These are phyloP conservation scores for Pseudoips prasinana DNA, from an alignment of 2,888 invertebrate species.

Conservation along the genomic window DNA sequence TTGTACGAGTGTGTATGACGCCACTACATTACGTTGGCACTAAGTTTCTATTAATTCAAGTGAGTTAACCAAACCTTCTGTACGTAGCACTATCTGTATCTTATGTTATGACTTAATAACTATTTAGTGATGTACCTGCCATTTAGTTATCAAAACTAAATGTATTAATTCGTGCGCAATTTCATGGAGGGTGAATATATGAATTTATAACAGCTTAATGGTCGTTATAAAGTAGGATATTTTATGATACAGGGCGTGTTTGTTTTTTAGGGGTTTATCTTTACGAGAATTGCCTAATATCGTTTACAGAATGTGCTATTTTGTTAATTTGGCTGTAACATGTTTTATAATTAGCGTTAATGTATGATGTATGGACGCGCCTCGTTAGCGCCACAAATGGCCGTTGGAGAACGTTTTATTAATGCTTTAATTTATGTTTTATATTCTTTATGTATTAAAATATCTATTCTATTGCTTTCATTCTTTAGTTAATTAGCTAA, in stretches of 20 bases:
- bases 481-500: too few species aligned
- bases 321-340: constrained; percentile 25
- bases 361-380: constrained; percentile 23
- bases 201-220: constrained; percentile 42
- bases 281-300: constrained; percentile 40
- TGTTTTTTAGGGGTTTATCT: constrained; percentile 34
- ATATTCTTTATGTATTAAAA: too few species aligned
- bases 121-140: constrained; percentile 22
- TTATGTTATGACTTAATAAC: too few species aligned
- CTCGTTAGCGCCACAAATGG: constrained; percentile 9
- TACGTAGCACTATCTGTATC: too few species aligned
- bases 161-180: constrained; percentile 23
- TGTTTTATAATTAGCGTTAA: constrained; percentile 30
- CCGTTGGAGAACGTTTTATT: constrained; percentile 13
- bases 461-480: too few species aligned
- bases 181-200: constrained; percentile 50
- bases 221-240: constrained; percentile 44
- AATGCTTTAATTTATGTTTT: constrained; percentile 8
- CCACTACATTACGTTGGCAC: too few species aligned
- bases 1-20: too few species aligned
- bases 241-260: constrained; percentile 46
- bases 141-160: constrained; percentile 18
- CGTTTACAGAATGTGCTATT: constrained; percentile 31
- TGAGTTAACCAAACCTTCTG: too few species aligned
- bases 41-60: too few species aligned